Evolutionary conservation across 2,113 vertebrate genomes (phyloP), one percentile per base, ranked within the genome.

Genomic region (Ahaetulla prasina): DNA sequence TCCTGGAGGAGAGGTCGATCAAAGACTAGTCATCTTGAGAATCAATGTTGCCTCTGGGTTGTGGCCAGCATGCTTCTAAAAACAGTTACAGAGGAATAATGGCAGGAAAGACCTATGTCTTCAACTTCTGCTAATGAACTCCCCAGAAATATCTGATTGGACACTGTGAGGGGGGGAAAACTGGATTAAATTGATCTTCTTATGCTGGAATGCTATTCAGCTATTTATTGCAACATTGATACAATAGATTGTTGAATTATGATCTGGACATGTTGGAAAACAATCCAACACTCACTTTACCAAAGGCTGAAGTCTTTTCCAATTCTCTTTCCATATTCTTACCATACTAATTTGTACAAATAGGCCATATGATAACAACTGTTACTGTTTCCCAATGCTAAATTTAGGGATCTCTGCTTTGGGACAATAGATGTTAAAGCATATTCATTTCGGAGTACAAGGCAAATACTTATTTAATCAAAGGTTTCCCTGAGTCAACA

Each of bases 391-490:
- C 22, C 68, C 35, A 35, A 6, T 80, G 87, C 87, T 92, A 92
- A 89, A 92, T 89, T 92, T 92, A 85, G 87, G 43, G 52, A 55
- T 92, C 87, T 89, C 87, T 92, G 87, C 87, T 53, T 89, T 92
- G 87, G 87, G 91, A 92, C 68, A 89, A 92, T 57, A 92, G 87
- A 53, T 43, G 35, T 89, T 88, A 92, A 92, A 84, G 50, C 91
- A 80, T 22, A 63, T 35, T 80, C 35, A 89, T 88, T 54, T 88
- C 60, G 54, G 87, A 92, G 53, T 88, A 80, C 63, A 88, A 88
- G 60, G 60, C 91, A 92, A 92, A 92, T 87, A 84, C 60, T 88
- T 80, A 88, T 92, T 92, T 92, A 92, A 92, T 92, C 60, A 80
- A 92, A 92, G 68, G 50, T 52, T 89, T 92, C 88, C 84, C 39